phyloP scores from a whole-genome alignment of 2,113 vertebrate genomes.

The Pedionomus torquatus region DNA sequence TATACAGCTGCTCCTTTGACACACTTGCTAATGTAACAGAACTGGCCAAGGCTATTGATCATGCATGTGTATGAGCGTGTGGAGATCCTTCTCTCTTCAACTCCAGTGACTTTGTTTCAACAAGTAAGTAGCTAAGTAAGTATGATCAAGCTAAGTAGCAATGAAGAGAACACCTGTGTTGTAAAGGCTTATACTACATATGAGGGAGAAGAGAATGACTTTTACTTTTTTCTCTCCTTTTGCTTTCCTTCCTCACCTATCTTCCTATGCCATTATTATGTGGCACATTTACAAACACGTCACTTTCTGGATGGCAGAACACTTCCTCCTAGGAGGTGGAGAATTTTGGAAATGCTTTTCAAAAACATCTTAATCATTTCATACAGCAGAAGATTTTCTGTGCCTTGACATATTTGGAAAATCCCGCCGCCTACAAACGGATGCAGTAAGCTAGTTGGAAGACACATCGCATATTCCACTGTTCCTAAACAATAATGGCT shows the following conservation, averaged over 20 bases:
- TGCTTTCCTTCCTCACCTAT: neutral
- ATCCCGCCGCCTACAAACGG: conserved; percentile 23
- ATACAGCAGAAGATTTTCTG: neutral
- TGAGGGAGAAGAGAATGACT: neutral
- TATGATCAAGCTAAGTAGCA: neutral
- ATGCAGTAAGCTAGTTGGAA: neutral
- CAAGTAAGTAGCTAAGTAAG: too few relatives aligned
- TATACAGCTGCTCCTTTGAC: neutral
- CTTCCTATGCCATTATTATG: neutral
- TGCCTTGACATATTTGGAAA: conserved; percentile 15
- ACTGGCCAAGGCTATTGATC: neutral
- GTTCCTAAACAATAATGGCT: conserved; percentile 33
- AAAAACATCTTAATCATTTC: neutral
- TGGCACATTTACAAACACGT: neutral
- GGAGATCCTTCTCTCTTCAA: neutral
- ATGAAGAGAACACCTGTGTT: neutral
- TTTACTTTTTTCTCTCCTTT: neutral
- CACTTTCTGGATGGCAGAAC: neutral
- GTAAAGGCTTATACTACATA: neutral
- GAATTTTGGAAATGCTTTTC: neutral
- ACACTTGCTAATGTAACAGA: neutral
- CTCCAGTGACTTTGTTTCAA: neutral
- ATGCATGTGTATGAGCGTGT: accelerated
- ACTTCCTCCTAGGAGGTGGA: neutral
- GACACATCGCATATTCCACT: conserved; percentile 38